Evolutionary conservation across 2,888 invertebrate genomes (phyloP).

Genomic region (Cremastinae sp.): DNA sequence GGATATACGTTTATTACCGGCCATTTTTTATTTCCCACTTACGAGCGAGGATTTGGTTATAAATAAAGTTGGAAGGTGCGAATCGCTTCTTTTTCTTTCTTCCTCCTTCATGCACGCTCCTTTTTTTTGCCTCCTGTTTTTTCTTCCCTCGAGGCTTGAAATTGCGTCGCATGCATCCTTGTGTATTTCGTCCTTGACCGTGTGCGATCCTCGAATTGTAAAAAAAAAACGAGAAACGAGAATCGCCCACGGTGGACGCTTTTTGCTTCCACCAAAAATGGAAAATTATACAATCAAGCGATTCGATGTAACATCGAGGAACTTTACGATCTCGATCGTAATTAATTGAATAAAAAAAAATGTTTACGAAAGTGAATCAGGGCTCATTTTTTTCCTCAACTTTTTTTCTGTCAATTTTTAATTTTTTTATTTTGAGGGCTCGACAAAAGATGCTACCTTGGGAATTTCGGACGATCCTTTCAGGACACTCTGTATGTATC

Average conservation of each 20-base stretch:
- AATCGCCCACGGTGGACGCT: conserved; percentile 32
- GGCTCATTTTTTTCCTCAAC: no score
- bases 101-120: no score
- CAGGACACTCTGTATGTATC: conserved; percentile 24
- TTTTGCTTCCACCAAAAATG: conserved; percentile 1
- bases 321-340: no score
- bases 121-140: no score
- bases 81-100: conserved; percentile 17
- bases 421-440: no score
- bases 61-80: conserved; percentile 36
- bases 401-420: no score
- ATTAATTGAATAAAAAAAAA: no score
- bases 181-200: conserved; percentile 48
- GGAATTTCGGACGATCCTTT: no score
- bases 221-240: conserved; percentile 38
- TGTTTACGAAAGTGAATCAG: no score
- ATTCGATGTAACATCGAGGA: conserved; percentile 16
- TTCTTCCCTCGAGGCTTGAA: neutral
- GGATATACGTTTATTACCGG: conserved; percentile 25
- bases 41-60: neutral
- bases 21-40: conserved; percentile 50
- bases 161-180: conserved; percentile 1
- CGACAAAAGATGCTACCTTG: no score
- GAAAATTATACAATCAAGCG: conserved; percentile 29
- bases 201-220: conserved; percentile 16